These are phyloP conservation scores for Agriopis leucophaearia DNA, from an alignment of 2,888 invertebrate genomes.

Conservation along the genomic window DNA sequence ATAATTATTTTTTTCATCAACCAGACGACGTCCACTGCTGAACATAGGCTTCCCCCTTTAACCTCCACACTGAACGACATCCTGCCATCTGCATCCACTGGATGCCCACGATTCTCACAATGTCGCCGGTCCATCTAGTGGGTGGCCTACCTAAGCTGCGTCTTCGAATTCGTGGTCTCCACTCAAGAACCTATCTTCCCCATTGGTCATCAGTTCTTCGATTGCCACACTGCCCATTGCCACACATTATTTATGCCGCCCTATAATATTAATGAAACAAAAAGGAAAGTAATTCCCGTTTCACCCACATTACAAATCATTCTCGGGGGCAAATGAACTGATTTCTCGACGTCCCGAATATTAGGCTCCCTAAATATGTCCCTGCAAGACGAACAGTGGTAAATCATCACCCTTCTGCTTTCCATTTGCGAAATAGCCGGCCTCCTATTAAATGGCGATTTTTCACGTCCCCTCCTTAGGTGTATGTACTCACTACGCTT, in stretches of 20 bases:
- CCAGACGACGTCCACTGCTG: too few species aligned
- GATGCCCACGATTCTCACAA: too few species aligned
- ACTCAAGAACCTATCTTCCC: too few species aligned
- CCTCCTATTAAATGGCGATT: slow-evolving; percentile 84
- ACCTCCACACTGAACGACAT: too few species aligned
- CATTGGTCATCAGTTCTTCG: too few species aligned
- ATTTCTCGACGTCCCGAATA: slow-evolving; percentile 36
- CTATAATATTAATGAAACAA: slow-evolving; percentile 33
- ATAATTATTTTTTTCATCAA: too few species aligned
- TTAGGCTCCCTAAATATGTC: slow-evolving; percentile 46
- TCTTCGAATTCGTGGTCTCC: too few species aligned
- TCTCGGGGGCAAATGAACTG: slow-evolving; percentile 22
- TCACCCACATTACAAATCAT: slow-evolving; percentile 33
- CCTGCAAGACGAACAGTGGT: slow-evolving; percentile 49
- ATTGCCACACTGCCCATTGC: too few species aligned
- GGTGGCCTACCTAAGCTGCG: too few species aligned
- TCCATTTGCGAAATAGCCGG: slow-evolving; percentile 69
- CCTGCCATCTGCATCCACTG: too few species aligned
- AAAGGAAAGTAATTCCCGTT: slow-evolving; percentile 42
- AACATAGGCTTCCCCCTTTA: too few species aligned
- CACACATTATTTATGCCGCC: not conserved
- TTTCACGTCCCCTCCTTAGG: slow-evolving; percentile 63
- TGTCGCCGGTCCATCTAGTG: too few species aligned
- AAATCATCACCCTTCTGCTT: slow-evolving; percentile 69
- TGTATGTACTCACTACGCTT: slow-evolving; percentile 12